phyloP scores from a whole-genome alignment of 2,888 invertebrate species.

The Gerosis bhagava region DNA sequence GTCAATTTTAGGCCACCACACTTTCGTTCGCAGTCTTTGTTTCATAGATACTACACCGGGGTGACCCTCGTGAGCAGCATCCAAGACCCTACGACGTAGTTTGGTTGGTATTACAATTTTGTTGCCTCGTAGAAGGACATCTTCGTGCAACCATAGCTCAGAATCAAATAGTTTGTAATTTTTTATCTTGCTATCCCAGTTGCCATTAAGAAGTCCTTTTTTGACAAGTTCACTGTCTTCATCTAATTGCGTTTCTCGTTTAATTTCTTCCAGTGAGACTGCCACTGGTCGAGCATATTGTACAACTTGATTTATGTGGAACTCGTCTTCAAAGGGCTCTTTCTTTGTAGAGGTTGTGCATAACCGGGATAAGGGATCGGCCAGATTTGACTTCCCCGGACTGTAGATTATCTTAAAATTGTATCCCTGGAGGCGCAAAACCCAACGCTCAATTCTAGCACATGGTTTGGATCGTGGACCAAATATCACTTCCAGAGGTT shows the following conservation, averaged over 20 bases:
- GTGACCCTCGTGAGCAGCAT: slow-evolving; percentile 44
- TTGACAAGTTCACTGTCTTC: not conserved
- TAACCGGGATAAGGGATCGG: not conserved
- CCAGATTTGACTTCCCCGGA: slow-evolving; percentile 3
- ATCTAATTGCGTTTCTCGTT: too few species aligned
- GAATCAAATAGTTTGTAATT: not conserved
- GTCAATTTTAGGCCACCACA: slow-evolving; percentile 50
- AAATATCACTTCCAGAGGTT: slow-evolving; percentile 2
- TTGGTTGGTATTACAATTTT: slow-evolving; percentile 31
- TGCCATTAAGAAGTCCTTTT: not conserved
- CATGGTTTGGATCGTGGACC: slow-evolving; percentile 29
- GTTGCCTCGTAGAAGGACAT: not conserved
- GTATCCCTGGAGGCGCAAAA: not conserved
- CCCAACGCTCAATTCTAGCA: slow-evolving; percentile 8
- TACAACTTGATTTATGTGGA: too few species aligned
- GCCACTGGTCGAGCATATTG: too few species aligned
- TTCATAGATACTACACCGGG: slow-evolving; percentile 36
- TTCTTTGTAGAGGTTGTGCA: not conserved
- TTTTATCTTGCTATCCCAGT: not conserved
- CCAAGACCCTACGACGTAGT: slow-evolving; percentile 27
- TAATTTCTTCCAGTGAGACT: too few species aligned
- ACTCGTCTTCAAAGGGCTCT: too few species aligned
- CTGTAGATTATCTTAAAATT: not conserved
- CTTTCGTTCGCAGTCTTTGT: slow-evolving; percentile 43
- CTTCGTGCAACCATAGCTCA: slow-evolving; percentile 2